Conservation (phyloP, 2,113 vertebrate species). For the Illadopsis cleaveri region DNA sequence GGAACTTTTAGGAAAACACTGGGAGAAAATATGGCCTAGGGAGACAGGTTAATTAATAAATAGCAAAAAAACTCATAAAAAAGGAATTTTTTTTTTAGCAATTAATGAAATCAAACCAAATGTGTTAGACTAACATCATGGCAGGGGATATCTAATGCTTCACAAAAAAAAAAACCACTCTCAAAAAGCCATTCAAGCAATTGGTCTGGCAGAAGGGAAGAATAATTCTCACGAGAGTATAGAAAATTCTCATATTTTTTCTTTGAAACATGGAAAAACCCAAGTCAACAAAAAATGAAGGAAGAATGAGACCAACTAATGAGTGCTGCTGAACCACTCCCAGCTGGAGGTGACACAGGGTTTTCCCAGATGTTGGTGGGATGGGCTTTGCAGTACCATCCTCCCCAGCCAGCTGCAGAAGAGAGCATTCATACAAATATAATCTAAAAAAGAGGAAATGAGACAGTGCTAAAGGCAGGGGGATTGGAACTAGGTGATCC, state of each 20-base stretch:
- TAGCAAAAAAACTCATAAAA: neutral
- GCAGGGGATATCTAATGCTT: neutral
- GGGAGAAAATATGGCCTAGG: neutral
- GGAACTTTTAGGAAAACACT: neutral
- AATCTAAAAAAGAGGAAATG: neutral
- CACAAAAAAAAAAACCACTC: neutral
- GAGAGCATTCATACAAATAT: neutral
- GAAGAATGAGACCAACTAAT: neutral
- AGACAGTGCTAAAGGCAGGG: no score
- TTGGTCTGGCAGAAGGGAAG: neutral
- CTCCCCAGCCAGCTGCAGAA: neutral
- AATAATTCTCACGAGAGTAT: neutral
- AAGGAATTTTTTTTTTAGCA: neutral
- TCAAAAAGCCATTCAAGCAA: neutral
- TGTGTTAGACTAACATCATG: neutral
- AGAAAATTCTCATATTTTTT: neutral
- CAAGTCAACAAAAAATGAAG: neutral
- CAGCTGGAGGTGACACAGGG: neutral
- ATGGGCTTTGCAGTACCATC: neutral
- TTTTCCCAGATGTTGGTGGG: neutral
- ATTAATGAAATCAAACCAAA: neutral
- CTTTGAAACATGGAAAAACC: neutral
- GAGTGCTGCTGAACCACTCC: neutral
- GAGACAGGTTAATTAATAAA: neutral
- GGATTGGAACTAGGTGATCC: neutral